Conservation (phyloP, 2,888 invertebrate species). For the Trilocha varians region DNA sequence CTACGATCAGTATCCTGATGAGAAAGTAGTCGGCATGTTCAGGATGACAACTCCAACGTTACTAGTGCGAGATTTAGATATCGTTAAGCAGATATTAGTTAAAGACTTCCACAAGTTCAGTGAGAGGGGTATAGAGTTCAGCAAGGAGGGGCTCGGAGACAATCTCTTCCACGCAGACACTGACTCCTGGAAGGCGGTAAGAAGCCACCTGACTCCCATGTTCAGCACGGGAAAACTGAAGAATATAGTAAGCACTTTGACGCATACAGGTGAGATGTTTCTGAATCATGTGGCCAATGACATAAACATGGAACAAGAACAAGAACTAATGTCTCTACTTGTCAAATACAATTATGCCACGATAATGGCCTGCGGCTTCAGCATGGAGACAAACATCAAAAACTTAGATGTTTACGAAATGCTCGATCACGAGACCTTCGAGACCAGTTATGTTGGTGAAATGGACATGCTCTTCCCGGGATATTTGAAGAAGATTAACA, state of each 20-base stretch:
- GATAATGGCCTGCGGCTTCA: slow-evolving; percentile 20
- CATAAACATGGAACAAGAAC: slow-evolving; percentile 13
- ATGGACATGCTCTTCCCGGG: slow-evolving; percentile 26
- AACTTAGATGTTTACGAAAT: slow-evolving; percentile 15
- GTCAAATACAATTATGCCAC: slow-evolving; percentile 24
- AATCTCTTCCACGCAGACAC: slow-evolving; percentile 35
- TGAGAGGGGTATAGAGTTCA: slow-evolving; percentile 31
- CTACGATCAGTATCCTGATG: slow-evolving; percentile 35
- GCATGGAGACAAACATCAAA: slow-evolving; percentile 20
- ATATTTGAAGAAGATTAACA: slow-evolving; percentile 16
- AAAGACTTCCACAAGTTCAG: slow-evolving; percentile 39
- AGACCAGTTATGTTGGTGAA: slow-evolving; percentile 19
- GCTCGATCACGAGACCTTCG: slow-evolving; percentile 17
- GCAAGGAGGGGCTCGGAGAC: slow-evolving; percentile 28
- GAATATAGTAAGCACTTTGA: slow-evolving; percentile 23
- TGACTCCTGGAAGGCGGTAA: slow-evolving; percentile 28
- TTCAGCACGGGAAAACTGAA: slow-evolving; percentile 38
- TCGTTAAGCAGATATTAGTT: slow-evolving; percentile 34
- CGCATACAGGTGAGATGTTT: slow-evolving; percentile 25
- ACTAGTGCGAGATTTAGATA: slow-evolving; percentile 35
- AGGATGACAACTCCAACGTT: slow-evolving; percentile 32
- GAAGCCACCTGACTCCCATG: slow-evolving; percentile 29
- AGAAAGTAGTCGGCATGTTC: slow-evolving; percentile 37
- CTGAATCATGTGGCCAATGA: slow-evolving; percentile 21
- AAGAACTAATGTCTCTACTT: slow-evolving; percentile 18